Conservation (phyloP, 2,113 vertebrate species). For the Ptilonorhynchus violaceus region DNA sequence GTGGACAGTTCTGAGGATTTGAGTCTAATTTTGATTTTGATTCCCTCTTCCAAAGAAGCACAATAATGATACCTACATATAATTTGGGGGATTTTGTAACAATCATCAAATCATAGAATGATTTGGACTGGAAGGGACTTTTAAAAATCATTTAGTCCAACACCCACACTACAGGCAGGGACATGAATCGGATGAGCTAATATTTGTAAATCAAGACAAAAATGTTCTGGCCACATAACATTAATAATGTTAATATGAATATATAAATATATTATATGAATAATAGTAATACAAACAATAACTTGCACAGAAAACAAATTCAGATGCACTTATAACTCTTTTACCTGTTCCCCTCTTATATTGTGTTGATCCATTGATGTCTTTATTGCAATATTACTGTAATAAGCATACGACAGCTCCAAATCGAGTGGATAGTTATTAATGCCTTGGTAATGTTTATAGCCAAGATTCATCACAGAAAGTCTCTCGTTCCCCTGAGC, state of each 20-base stretch:
- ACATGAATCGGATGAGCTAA: neutral
- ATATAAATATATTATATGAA: too few species aligned
- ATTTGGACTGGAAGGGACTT: neutral
- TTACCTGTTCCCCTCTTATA: conserved; percentile 78
- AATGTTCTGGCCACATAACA: neutral
- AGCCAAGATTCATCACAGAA: conserved; percentile 89
- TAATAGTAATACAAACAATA: neutral
- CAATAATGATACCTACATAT: neutral
- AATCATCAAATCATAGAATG: neutral
- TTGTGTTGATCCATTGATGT: conserved; percentile 74
- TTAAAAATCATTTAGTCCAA: neutral
- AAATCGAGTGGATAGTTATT: conserved; percentile 84
- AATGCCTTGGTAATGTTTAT: conserved; percentile 89
- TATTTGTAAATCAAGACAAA: neutral
- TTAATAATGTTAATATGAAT: neutral
- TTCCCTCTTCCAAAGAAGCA: neutral
- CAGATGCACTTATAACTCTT: neutral
- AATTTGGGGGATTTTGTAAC: neutral
- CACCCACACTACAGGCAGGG: neutral
- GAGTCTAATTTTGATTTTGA: neutral
- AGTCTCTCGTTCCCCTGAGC: conserved; percentile 82
- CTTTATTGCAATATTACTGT: conserved; percentile 83
- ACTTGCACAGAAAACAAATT: neutral
- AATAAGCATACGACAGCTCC: conserved; percentile 86
- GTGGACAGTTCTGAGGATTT: neutral